Base-by-base conservation (phyloP, 2,113 vertebrate genomes). In the Carollia perspicillata region DNA sequence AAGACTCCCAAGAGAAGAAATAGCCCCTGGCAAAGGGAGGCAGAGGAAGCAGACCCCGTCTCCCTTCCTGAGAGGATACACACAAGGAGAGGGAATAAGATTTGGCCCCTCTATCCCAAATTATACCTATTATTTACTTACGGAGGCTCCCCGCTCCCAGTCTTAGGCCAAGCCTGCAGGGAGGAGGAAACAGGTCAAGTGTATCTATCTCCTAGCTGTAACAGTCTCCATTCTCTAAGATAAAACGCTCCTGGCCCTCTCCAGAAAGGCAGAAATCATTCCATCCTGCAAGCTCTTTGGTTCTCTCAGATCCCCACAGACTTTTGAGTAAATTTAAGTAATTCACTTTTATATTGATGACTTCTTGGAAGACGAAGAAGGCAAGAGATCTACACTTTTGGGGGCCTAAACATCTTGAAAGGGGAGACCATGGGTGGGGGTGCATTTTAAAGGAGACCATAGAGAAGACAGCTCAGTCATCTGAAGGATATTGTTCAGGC, bases 91-190 rank as follows among this genome's bases (percentile, higher is more conserved):
- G 4, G 2, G 28, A 1, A 42, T 44, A 72, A 55, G 35, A 47
- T 2, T 26, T 55, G 44, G 75, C 18, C 51, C 42, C 49, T 53
- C 10, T 9, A n/a, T 37, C n/a, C 10, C 40, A 58, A 20, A 22
- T 8, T 47, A 75, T 23, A 30, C 42, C 68, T 44, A 3, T 11
- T 69, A 60, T 93, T 69, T 92, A 92, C 97, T 97, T 95, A 97
- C 95, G 28, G 40, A 42, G 0, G 1, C n/a, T 96, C 23, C 71
- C 53, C 33, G 90, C 16, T 23, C 78, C 66, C 55, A 49, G 72
- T 81, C 60, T 60, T 72, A 85, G 78, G 37, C 66, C 35, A 65
- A 81, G 65, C 81, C 96, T 97, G 85, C 9, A 17, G 33, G 10
- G 28, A 94, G 60, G 49, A 80, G 80, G 23, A 66, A 84, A 75